phyloP scores from a whole-genome alignment of 35 echinoderm and acorn worm genomes.

The Ophioderma brevispina region DNA sequence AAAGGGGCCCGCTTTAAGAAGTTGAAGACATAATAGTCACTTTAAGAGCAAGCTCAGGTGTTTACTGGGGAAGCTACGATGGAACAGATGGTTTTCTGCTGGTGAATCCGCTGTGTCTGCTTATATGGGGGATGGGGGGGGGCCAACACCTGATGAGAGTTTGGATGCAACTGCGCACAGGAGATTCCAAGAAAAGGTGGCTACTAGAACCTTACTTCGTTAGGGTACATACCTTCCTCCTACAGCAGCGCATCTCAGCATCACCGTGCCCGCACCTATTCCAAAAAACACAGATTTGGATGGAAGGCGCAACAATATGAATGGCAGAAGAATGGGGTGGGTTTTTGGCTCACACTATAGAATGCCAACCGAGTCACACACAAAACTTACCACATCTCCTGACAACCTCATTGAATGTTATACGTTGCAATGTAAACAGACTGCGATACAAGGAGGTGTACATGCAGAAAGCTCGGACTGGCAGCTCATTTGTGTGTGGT shows the following conservation, averaged over 20 bases:
- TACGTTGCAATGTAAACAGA: slow-evolving; percentile 56
- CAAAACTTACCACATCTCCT: slow-evolving; percentile 28
- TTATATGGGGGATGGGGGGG: neutral
- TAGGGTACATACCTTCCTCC: slow-evolving; percentile 35
- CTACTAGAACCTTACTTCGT: neutral
- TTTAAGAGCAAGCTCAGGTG: no score
- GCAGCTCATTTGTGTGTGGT: slow-evolving; percentile 28
- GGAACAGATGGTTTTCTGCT: neutral
- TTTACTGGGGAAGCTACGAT: no score
- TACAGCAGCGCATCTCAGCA: slow-evolving; percentile 56
- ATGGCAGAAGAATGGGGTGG: slow-evolving; percentile 45
- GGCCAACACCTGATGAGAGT: neutral
- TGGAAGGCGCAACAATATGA: neutral
- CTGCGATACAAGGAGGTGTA: slow-evolving; percentile 49
- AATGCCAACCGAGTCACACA: neutral
- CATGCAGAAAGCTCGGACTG: slow-evolving; percentile 42
- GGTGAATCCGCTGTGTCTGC: neutral
- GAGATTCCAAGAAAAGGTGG: slow-evolving; percentile 21
- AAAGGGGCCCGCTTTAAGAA: slow-evolving; percentile 18
- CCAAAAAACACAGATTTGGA: slow-evolving; percentile 11
- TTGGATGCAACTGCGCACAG: neutral
- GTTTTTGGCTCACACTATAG: neutral
- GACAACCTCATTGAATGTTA: neutral
- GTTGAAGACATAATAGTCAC: neutral
- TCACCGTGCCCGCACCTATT: slow-evolving; percentile 54